These are phyloP conservation scores for Drosophila tripunctata DNA, from an alignment of 2,888 invertebrate genomes.

Conservation along the genomic window DNA sequence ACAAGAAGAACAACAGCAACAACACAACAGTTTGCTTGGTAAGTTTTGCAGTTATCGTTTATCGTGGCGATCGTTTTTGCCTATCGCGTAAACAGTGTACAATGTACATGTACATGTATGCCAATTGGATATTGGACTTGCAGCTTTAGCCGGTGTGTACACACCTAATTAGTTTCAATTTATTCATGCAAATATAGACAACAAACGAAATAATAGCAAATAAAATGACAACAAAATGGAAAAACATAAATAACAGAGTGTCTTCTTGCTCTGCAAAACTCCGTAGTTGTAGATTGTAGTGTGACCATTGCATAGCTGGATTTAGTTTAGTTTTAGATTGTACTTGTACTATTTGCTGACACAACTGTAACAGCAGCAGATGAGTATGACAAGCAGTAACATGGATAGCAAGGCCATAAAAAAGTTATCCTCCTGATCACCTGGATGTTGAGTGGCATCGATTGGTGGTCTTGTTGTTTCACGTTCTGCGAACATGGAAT, in stretches of 20 bases:
- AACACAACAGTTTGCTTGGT: constrained; percentile 37
- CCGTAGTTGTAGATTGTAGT: not conserved
- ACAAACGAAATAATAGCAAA: not conserved
- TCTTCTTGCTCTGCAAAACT: no score
- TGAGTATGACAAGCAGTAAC: constrained; percentile 13
- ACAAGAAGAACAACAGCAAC: constrained; percentile 11
- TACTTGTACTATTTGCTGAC: constrained; percentile 3
- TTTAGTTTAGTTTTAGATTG: not conserved
- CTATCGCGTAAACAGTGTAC: no score
- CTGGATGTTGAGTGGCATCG: constrained; percentile 9
- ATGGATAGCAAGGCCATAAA: constrained; percentile 14
- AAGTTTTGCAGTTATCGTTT: constrained; percentile 19
- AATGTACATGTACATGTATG: not conserved
- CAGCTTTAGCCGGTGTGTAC: not conserved
- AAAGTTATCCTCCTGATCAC: constrained; percentile 14
- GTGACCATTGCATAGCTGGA: not conserved
- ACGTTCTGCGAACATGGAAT: not conserved
- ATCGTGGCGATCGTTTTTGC: not conserved
- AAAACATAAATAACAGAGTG: no score
- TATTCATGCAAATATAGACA: not conserved
- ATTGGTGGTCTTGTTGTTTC: not conserved
- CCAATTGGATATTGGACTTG: constrained; percentile 1
- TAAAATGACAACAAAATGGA: no score
- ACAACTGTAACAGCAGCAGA: constrained; percentile 42
- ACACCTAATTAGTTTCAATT: not conserved